phyloP scores from a whole-genome alignment of 2,888 invertebrate genomes.

The Macrosiphum euphorbiae region DNA sequence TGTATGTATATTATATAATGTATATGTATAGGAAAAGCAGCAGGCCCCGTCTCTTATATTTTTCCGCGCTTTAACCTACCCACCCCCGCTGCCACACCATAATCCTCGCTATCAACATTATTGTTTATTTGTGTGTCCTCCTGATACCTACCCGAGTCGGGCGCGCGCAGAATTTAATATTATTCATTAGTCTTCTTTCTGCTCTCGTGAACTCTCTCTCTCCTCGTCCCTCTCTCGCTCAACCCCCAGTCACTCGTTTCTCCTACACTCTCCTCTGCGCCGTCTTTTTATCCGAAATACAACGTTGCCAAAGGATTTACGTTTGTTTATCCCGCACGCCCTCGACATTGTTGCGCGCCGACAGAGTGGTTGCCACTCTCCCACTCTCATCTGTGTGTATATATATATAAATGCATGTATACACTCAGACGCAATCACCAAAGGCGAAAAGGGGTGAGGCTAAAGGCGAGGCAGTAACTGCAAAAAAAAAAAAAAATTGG shows the following conservation, averaged over 20 bases:
- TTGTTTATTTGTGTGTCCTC: conserved; percentile 56
- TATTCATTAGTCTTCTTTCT: conserved; percentile 55
- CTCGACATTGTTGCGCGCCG: conserved; percentile 21
- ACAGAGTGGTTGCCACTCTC: not conserved
- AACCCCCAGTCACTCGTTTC: not conserved
- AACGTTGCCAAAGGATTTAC: conserved; percentile 53
- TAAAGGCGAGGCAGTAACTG: not conserved
- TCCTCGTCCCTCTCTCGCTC: not conserved
- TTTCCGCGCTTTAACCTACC: conserved; percentile 6
- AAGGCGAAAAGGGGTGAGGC: conserved; percentile 1
- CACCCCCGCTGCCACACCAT: not conserved
- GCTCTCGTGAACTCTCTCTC: conserved; percentile 35
- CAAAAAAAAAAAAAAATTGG: conserved; percentile 33
- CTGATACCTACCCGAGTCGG: conserved; percentile 25
- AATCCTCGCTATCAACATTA: conserved; percentile 53
- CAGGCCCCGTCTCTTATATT: conserved; percentile 22
- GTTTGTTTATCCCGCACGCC: conserved; percentile 42
- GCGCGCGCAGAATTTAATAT: conserved; percentile 53
- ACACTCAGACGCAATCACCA: conserved; percentile 30
- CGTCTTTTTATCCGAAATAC: conserved; percentile 46
- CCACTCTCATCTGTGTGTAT: not conserved
- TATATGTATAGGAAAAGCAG: not conserved
- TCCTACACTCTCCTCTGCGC: not conserved
- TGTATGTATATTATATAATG: not conserved
- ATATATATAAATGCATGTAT: not conserved